Percentiles rank a stretch among this genome's conserved stretches.
Conservation (phyloP, 2,113 vertebrate species). For the Pseudorectes ferrugineus region DNA sequence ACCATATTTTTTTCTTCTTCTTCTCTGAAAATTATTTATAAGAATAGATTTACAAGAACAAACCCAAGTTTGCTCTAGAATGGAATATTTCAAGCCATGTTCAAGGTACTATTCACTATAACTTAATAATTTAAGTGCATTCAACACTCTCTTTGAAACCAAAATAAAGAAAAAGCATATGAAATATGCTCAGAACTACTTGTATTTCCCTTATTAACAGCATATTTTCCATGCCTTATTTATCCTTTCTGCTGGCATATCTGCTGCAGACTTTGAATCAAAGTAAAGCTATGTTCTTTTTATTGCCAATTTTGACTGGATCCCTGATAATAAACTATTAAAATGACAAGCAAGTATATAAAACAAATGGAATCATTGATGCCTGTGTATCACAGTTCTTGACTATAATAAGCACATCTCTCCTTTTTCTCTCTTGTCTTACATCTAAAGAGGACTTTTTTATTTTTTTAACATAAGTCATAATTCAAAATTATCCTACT, state of each 20-base stretch:
- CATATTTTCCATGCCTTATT: slow-evolving; percentile 57
- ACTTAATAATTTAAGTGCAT: slow-evolving; percentile 57
- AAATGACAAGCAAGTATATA: slow-evolving; percentile 48
- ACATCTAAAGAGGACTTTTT: neutral
- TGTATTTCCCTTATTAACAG: slow-evolving; percentile 54
- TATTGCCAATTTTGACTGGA: slow-evolving; percentile 54
- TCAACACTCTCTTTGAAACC: slow-evolving; percentile 43
- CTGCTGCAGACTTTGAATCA: slow-evolving; percentile 45
- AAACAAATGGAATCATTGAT: slow-evolving; percentile 47
- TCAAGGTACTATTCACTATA: slow-evolving; percentile 23
- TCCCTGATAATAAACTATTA: slow-evolving; percentile 59
- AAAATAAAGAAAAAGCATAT: slow-evolving; percentile 49
- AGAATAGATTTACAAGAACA: slow-evolving; percentile 18
- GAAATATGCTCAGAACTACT: slow-evolving; percentile 46
- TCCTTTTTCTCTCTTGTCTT: neutral
- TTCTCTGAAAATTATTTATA: slow-evolving; percentile 19
- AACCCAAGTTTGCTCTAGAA: neutral
- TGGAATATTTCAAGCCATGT: slow-evolving; percentile 9
- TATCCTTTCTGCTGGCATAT: slow-evolving; percentile 49
- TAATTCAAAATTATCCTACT: slow-evolving; percentile 16
- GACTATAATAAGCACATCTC: slow-evolving; percentile 12
- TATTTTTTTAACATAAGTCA: neutral
- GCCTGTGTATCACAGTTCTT: slow-evolving; percentile 16
- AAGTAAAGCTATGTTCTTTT: slow-evolving; percentile 49
- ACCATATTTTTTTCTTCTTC: neutral